Percentiles rank a stretch among this genome's conserved stretches.
These are phyloP conservation scores for Esox niger DNA, from an alignment of 2,113 vertebrate species.

Conservation along the genomic window DNA sequence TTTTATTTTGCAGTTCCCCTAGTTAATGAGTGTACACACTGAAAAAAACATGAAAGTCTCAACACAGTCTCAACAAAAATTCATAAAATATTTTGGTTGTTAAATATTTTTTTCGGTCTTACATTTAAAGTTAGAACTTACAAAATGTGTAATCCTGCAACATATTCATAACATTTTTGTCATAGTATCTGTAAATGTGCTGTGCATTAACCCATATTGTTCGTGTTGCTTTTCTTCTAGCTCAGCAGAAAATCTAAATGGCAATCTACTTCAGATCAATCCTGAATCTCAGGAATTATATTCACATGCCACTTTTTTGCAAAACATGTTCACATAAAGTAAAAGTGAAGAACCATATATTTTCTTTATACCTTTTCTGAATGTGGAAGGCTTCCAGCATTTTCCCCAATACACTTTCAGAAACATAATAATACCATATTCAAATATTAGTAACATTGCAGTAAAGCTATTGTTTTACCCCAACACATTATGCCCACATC, in stretches of 20 bases:
- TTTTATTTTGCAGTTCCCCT: neutral
- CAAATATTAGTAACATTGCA: slow-evolving; percentile 9
- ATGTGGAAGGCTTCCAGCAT: neutral
- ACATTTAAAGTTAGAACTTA: too few relatives aligned
- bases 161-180: too few relatives aligned
- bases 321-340: too few relatives aligned
- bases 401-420: neutral
- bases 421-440: neutral
- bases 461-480: neutral
- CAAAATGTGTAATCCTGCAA: too few relatives aligned
- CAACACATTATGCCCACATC: slow-evolving; percentile 12
- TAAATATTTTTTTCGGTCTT: too few relatives aligned
- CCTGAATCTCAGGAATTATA: too few relatives aligned
- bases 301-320: too few relatives aligned
- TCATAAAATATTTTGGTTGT: too few relatives aligned
- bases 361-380: neutral
- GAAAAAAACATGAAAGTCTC: slow-evolving; percentile 3
- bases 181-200: too few relatives aligned
- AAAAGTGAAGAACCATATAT: neutral
- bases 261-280: neutral
- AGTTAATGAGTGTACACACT: neutral
- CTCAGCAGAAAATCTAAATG: neutral
- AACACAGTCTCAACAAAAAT: neutral
- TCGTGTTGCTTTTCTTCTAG: neutral
- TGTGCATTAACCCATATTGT: neutral